Conservation (phyloP, 1,140 invertebrate species). For the Cherax quadricarinatus region DNA sequence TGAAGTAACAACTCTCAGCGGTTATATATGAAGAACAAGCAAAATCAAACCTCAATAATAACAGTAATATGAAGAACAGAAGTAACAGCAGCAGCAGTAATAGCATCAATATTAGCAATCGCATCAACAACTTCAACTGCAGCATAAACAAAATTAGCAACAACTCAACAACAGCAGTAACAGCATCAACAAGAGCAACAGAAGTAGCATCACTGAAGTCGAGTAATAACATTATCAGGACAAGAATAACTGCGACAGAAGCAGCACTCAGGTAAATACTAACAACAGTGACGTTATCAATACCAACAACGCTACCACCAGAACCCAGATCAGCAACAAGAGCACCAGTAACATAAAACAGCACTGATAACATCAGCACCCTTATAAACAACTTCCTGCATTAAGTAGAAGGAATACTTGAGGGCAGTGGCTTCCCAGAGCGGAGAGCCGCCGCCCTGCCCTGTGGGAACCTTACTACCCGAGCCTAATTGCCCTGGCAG, state of each 20-base stretch:
- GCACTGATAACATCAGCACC: too few species aligned
- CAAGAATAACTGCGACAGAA: not conserved
- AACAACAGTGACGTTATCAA: too few species aligned
- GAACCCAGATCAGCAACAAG: too few species aligned
- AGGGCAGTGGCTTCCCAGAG: not conserved
- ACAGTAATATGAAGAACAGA: too few species aligned
- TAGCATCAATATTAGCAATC: not conserved
- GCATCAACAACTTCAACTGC: too few species aligned
- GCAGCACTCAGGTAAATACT: too few species aligned
- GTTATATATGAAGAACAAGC: too few species aligned
- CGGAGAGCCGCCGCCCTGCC: conserved; percentile 5
- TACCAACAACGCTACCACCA: too few species aligned
- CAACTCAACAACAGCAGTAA: not conserved
- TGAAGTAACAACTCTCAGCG: too few species aligned
- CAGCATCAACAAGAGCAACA: not conserved
- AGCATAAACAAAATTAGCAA: too few species aligned
- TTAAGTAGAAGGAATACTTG: not conserved
- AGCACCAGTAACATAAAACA: too few species aligned
- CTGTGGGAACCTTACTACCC: not conserved
- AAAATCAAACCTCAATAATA: too few species aligned
- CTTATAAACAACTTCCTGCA: not conserved
- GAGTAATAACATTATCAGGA: not conserved
- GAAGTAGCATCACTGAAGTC: not conserved
- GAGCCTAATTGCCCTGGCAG: not conserved
- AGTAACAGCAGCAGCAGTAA: not conserved